Evolutionary conservation across 1,140 invertebrate species (phyloP).

Genomic region (Hermatobates lingyangjiaoensis): DNA sequence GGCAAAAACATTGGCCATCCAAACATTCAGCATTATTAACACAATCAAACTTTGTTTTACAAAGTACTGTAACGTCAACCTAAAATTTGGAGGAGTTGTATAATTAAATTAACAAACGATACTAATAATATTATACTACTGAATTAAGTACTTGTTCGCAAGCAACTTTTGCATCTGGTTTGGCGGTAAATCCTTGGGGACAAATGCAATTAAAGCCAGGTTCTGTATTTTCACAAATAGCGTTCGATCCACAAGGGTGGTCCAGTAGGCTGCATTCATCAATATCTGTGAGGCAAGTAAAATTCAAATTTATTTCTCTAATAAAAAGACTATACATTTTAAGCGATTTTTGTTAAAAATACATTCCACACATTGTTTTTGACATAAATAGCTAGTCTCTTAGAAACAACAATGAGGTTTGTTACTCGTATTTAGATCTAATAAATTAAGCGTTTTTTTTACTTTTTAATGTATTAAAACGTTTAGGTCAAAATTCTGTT

Average conservation of each 20-base stretch:
- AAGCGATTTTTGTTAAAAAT: not conserved
- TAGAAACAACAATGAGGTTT: too few species aligned
- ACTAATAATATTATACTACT: too few species aligned
- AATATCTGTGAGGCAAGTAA: slow-evolving; percentile 40
- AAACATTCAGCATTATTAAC: slow-evolving; percentile 80
- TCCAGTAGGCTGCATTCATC: slow-evolving; percentile 70
- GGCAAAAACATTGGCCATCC: slow-evolving; percentile 76
- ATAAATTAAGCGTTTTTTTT: too few species aligned
- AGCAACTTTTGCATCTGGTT: slow-evolving; percentile 59
- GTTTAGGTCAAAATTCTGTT: too few species aligned
- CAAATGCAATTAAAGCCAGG: slow-evolving; percentile 78
- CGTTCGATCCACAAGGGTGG: slow-evolving; percentile 66
- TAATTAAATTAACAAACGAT: too few species aligned
- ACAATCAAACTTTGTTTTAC: slow-evolving; percentile 74
- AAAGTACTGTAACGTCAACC: slow-evolving; percentile 69
- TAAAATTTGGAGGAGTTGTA: slow-evolving; percentile 26
- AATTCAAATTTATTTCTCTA: not conserved
- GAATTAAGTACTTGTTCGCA: slow-evolving; percentile 52
- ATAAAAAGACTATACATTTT: not conserved
- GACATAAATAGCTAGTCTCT: too few species aligned
- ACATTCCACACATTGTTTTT: not conserved
- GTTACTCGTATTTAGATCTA: too few species aligned
- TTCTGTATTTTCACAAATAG: slow-evolving; percentile 66
- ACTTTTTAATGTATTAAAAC: too few species aligned
- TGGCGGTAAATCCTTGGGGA: slow-evolving; percentile 68